These are phyloP conservation scores for Myotis planiceps DNA, from an alignment of 2,797 vertebrate species.

Conservation along the genomic window DNA sequence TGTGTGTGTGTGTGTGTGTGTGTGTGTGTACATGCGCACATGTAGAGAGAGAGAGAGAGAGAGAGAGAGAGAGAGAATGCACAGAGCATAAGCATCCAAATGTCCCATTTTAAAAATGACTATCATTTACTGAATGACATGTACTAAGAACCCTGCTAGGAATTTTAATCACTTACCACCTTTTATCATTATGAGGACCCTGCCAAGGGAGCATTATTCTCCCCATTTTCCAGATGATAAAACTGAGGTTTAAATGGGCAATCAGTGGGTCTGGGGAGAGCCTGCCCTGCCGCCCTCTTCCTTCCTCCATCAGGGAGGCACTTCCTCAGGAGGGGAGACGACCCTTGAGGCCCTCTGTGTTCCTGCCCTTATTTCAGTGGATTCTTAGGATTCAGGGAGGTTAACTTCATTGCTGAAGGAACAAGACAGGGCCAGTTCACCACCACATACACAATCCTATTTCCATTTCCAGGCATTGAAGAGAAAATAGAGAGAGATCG, in stretches of 20 bases:
- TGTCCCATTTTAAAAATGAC: background rate
- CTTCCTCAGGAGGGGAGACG: background rate
- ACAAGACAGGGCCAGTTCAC: background rate
- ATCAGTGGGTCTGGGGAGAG: rapidly evolving
- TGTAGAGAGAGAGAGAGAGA: background rate
- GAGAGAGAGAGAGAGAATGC: background rate
- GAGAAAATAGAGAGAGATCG: conserved; percentile 28
- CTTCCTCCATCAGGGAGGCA: too few relatives aligned
- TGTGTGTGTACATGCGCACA: rapidly evolving
- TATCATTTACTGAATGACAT: background rate
- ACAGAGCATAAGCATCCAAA: background rate
- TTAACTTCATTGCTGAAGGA: background rate
- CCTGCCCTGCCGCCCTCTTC: background rate
- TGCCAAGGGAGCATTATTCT: background rate
- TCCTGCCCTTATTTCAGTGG: background rate
- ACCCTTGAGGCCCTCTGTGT: background rate
- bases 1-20: background rate
- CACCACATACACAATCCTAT: background rate
- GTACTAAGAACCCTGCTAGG: background rate
- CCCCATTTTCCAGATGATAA: background rate
- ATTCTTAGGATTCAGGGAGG: background rate
- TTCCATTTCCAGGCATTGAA: conserved; percentile 33
- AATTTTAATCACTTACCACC: background rate
- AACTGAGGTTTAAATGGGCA: background rate
- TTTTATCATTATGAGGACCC: background rate